Base-by-base conservation (phyloP, 2,797 vertebrate species). In the Karalla daura region DNA sequence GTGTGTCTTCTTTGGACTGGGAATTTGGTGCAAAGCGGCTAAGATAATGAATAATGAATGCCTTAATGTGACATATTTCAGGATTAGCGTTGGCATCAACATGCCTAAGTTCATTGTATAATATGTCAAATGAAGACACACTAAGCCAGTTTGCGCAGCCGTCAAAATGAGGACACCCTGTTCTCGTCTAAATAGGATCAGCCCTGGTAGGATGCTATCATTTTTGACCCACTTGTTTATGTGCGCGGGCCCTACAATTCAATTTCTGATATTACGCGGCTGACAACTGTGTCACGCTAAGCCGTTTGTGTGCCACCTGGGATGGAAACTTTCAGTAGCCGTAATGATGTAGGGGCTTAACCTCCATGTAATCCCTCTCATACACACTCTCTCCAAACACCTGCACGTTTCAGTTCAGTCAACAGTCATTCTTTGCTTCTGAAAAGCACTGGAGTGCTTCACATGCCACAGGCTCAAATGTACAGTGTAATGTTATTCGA, bases 261-360 rank as follows among this genome's bases (percentile, higher is more conserved):
- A 73, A 76, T 88, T 87, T 87, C 63, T 86, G 82, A 80, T 86
- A 76, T 80, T 78, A 53, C 56, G 74, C 61, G 28, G 64, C 74
- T 63, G 64, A 85, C 76, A 81, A 73, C 28, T 69, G 74, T 72
- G 61, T 74, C 65, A 12, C 54, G 28, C 74, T 87, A 91, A 91
- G 86, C 86, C 77, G 83, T 89, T 71, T 74, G 72, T 74, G 66
- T 66, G 81, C 80, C 87, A 88, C 88, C 87, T 88, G 83, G 69
- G 83, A 85, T 75, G 86, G 87, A 91, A 89, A 91, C 72, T 80
- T 87, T 83, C 79, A 76, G 84, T 78, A 62, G 83, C 71, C 86
- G 79, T 88, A 85, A 86, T 80, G 82, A 86, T 81, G 80, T 78
- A 70, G 71, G 72, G 72, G 89, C 78, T 91, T 89, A 92, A 86